Evolutionary conservation across 2,797 vertebrate species (phyloP).

Genomic region (Pangasius djambal): DNA sequence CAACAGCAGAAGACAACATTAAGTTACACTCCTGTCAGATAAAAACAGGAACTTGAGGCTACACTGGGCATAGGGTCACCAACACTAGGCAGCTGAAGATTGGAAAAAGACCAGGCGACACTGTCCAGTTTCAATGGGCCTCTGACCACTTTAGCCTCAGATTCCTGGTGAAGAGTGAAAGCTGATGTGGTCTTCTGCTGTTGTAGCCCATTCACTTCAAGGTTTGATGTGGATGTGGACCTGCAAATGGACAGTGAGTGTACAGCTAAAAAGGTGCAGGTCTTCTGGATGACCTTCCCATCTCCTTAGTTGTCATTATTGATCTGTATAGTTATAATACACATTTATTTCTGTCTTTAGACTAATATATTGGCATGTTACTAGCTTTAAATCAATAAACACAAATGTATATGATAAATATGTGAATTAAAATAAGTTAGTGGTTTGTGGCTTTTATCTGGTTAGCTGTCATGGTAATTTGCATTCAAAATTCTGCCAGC

Average conservation of each 20-base stretch:
- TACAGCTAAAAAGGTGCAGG: neutral
- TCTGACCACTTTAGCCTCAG: neutral
- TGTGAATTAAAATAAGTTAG: neutral
- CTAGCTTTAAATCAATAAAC: neutral
- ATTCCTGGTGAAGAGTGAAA: neutral
- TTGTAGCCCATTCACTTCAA: neutral
- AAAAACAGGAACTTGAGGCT: neutral
- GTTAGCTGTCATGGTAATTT: no score
- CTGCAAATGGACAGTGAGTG: neutral
- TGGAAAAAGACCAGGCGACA: neutral
- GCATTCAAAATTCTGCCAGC: neutral
- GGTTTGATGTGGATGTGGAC: neutral
- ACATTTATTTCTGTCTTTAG: neutral
- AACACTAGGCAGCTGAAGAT: neutral
- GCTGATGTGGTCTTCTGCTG: neutral
- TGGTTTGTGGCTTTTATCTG: no score
- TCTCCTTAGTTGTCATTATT: neutral
- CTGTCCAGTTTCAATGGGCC: neutral
- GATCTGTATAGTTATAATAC: neutral
- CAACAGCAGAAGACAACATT: neutral
- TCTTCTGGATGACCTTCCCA: neutral
- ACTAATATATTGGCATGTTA: neutral
- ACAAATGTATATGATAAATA: neutral
- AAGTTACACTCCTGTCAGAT: neutral
- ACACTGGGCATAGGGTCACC: neutral